phyloP scores from a whole-genome alignment of 2,113 vertebrate genomes.

The Acrocephalus kingi region DNA sequence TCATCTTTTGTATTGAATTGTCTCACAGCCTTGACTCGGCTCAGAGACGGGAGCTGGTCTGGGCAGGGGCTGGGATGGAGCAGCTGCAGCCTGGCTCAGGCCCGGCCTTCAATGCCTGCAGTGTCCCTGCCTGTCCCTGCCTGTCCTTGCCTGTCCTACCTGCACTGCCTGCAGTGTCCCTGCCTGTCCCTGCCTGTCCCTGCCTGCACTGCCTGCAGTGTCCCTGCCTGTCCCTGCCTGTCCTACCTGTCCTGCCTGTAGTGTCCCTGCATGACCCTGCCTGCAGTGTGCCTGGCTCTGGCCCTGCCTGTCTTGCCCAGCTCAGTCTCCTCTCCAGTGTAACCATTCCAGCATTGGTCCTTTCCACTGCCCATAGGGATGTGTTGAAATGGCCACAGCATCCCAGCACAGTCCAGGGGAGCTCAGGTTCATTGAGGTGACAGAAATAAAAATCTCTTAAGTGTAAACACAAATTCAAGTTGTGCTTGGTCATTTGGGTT shows the following conservation, averaged over 20 bases:
- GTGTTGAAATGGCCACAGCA: not conserved
- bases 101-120: not conserved
- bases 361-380: not conserved
- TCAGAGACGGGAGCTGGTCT: not conserved
- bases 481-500: not conserved
- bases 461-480: not conserved
- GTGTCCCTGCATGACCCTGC: not conserved
- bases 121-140: not conserved
- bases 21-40: not conserved
- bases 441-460: not conserved
- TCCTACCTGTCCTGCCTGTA: not conserved
- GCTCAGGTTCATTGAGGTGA: not conserved
- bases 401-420: not conserved
- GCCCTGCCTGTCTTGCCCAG: no score
- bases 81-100: not conserved
- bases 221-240: not conserved
- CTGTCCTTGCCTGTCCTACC: not conserved
- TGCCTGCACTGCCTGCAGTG: not conserved
- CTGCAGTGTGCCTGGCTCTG: accelerated
- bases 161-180: not conserved
- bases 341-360: not conserved
- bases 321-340: no score
- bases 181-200: not conserved
- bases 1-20: not conserved
- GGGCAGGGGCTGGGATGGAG: not conserved